Percentiles rank a stretch among this genome's conserved stretches.
Conservation (phyloP, 2,797 vertebrate genomes). For the Silurus lanzhouensis region DNA sequence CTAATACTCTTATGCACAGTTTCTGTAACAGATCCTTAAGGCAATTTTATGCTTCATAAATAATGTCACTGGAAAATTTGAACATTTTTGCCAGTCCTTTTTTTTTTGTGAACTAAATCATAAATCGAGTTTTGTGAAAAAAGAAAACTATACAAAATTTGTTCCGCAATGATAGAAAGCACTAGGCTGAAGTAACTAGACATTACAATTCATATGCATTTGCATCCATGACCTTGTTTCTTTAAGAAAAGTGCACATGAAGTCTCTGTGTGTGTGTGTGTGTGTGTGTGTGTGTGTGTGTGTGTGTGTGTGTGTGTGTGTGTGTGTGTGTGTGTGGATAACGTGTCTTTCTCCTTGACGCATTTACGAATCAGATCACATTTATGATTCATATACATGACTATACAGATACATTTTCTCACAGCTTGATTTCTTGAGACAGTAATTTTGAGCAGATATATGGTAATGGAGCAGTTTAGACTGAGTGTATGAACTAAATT, state of each 20-base stretch:
- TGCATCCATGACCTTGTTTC: background rate
- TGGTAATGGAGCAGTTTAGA: background rate
- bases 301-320: background rate
- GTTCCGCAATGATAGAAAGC: background rate
- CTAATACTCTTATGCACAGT: background rate
- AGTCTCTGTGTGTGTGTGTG: background rate
- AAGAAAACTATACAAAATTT: background rate
- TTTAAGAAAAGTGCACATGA: background rate
- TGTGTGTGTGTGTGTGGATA: background rate
- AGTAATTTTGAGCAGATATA: background rate
- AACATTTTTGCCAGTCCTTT: background rate
- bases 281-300: background rate
- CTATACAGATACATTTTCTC: background rate
- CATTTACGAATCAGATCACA: background rate
- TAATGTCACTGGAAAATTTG: background rate
- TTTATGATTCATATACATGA: background rate
- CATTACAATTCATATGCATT: background rate
- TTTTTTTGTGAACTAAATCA: background rate
- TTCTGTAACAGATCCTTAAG: background rate
- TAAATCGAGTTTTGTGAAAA: background rate
- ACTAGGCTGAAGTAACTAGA: background rate
- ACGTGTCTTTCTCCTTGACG: background rate
- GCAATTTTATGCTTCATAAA: background rate
- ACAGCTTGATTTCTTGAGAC: background rate
- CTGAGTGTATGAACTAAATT: background rate